Percentiles rank a stretch among this genome's conserved stretches.
phyloP scores from a whole-genome alignment of 1,140 invertebrate genomes.

The Dreissena rostriformis region DNA sequence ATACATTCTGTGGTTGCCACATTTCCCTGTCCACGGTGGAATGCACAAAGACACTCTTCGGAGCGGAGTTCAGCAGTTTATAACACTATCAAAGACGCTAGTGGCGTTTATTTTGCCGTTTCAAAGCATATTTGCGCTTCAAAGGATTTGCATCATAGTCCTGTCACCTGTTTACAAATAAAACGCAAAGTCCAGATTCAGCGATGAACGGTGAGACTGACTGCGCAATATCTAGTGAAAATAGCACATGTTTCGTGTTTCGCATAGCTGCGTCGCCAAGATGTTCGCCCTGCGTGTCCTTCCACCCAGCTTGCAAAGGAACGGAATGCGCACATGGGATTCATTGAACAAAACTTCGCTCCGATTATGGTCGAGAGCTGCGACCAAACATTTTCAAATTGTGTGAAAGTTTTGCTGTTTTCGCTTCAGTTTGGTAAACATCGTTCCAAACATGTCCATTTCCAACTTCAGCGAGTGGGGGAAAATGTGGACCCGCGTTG shows the following conservation, averaged over 20 bases:
- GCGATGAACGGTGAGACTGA: background rate
- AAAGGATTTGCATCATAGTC: background rate
- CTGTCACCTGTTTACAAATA: slow-evolving; percentile 7
- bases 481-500: slow-evolving; percentile 40
- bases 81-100: background rate
- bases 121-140: slow-evolving; percentile 4
- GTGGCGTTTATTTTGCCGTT: background rate
- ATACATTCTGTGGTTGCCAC: slow-evolving; percentile 17
- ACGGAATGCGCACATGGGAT: too few species aligned
- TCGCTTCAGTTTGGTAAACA: slow-evolving; percentile 54
- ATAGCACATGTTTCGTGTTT: background rate
- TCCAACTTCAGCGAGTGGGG: slow-evolving; percentile 11
- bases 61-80: background rate
- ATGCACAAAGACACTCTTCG: slow-evolving; percentile 2
- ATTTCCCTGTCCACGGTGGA: slow-evolving; percentile 2
- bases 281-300: background rate
- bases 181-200: background rate
- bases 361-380: slow-evolving; percentile 28
- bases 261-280: background rate
- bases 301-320: too few species aligned
- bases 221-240: background rate
- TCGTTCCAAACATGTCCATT: slow-evolving; percentile 52
- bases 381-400: slow-evolving; percentile 59
- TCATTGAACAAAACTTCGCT: too few species aligned
- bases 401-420: slow-evolving; percentile 57